Evolutionary conservation across 1,140 invertebrate genomes (phyloP).

Genomic region (Papilio aristodemus): DNA sequence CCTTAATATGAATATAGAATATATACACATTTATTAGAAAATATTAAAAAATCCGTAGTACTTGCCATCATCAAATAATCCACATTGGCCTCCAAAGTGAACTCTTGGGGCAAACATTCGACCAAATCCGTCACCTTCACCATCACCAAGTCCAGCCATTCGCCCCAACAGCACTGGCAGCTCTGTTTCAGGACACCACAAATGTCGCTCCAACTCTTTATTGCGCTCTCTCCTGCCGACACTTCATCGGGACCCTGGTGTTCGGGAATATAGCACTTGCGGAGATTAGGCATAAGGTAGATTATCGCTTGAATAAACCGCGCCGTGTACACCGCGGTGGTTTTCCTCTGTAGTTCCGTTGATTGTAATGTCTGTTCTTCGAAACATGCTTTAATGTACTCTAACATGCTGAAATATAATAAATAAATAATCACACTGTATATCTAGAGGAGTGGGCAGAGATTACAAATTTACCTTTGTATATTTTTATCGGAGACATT

Average conservation of each 20-base stretch:
- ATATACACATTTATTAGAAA: too few species aligned
- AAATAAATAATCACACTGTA: neutral
- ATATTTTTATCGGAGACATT: conserved; percentile 74
- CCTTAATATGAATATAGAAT: too few species aligned
- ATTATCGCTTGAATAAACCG: conserved; percentile 83
- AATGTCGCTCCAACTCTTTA: conserved; percentile 83
- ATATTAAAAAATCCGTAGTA: neutral
- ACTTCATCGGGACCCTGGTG: conserved; percentile 42
- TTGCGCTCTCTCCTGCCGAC: conserved; percentile 48
- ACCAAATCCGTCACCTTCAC: conserved; percentile 62
- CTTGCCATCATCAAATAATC: conserved; percentile 80
- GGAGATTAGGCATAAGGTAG: conserved; percentile 83
- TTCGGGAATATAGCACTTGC: conserved; percentile 84
- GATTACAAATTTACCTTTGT: conserved; percentile 54
- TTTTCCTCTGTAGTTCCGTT: conserved; percentile 64
- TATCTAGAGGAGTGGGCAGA: neutral
- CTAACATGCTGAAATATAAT: conserved; percentile 65
- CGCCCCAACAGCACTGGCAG: conserved; percentile 82
- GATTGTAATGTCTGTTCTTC: conserved; percentile 71
- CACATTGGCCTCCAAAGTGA: conserved; percentile 74
- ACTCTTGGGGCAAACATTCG: conserved; percentile 66
- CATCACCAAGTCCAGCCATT: conserved; percentile 82
- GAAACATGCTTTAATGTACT: conserved; percentile 81
- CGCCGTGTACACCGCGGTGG: conserved; percentile 76
- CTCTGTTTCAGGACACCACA: conserved; percentile 83